Percentiles rank a stretch among this genome's conserved stretches.
Conservation (phyloP, 2,797 vertebrate species). For the Enteromius thamalakanensis region DNA sequence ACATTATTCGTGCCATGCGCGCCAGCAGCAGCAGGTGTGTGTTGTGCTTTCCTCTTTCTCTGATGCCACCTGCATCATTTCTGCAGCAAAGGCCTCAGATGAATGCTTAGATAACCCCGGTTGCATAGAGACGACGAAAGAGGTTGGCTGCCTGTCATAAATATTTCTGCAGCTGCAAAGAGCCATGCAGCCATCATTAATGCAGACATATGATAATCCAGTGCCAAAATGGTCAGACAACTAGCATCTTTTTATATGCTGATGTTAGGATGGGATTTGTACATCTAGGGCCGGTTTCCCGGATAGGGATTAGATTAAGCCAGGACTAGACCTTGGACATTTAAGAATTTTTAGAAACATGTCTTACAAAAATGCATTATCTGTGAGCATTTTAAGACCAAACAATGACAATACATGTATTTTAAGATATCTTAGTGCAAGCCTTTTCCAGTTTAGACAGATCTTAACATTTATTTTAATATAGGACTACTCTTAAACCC, state of each 20-base stretch:
- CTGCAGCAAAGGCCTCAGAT: conserved; percentile 50
- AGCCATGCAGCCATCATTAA: conserved; percentile 40
- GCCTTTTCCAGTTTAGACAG: too few relatives aligned
- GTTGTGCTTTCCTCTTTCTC: conserved; percentile 13
- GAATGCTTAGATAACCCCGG: conserved; percentile 54
- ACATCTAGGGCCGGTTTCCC: neutral
- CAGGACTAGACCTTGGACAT: too few relatives aligned
- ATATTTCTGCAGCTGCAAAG: conserved; percentile 58
- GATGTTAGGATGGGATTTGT: neutral
- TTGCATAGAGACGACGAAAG: conserved; percentile 59
- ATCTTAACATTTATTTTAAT: too few relatives aligned
- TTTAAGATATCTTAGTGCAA: too few relatives aligned
- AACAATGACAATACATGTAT: too few relatives aligned
- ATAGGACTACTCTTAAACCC: too few relatives aligned
- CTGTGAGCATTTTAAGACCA: too few relatives aligned
- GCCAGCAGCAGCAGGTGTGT: conserved; percentile 29
- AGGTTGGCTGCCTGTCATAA: conserved; percentile 57
- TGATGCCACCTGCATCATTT: conserved; percentile 54
- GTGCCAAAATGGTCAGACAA: conserved; percentile 28
- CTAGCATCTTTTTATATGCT: neutral
- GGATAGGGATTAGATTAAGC: too few relatives aligned
- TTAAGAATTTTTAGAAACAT: too few relatives aligned
- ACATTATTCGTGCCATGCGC: neutral
- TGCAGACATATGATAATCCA: conserved; percentile 32
- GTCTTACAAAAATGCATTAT: too few relatives aligned